phyloP scores from a whole-genome alignment of 2,888 invertebrate species.

The Xestia sexstrigata region DNA sequence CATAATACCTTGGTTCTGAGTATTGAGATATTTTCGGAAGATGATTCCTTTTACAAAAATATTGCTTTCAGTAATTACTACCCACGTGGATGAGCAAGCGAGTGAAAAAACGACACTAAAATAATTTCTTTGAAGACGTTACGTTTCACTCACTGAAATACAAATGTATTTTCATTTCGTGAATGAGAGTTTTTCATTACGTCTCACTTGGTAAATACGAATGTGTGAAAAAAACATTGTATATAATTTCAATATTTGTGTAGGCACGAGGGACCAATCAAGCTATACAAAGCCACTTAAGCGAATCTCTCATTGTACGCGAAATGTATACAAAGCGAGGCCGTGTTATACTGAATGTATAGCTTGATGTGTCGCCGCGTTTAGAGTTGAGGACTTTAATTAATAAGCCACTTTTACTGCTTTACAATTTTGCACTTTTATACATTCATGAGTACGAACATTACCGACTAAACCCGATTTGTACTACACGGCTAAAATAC shows the following conservation, averaged over 20 bases:
- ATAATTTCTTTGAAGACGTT: slow-evolving; percentile 37
- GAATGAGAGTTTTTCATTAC: slow-evolving; percentile 30
- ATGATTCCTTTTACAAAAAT: slow-evolving; percentile 40
- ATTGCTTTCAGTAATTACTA: slow-evolving; percentile 15
- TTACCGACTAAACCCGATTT: too few relatives aligned
- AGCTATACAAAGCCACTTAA: too few relatives aligned
- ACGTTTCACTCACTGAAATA: slow-evolving; percentile 23
- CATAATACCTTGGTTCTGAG: slow-evolving; percentile 10
- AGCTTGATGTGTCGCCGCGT: too few relatives aligned
- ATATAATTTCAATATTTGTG: background rate
- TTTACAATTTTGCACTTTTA: too few relatives aligned
- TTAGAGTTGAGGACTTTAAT: too few relatives aligned
- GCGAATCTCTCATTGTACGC: too few relatives aligned
- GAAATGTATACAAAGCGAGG: too few relatives aligned
- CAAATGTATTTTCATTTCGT: slow-evolving; percentile 33
- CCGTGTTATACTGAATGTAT: too few relatives aligned
- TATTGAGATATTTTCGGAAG: background rate
- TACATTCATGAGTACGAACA: too few relatives aligned
- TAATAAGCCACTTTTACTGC: too few relatives aligned
- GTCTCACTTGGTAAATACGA: background rate
- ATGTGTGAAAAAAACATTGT: background rate
- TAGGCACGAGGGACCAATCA: too few relatives aligned
- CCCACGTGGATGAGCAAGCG: slow-evolving; percentile 38
- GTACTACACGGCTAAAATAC: too few relatives aligned
- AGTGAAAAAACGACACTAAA: slow-evolving; percentile 24